Conservation (phyloP, 2,113 vertebrate species). For the Aythya baeri region DNA sequence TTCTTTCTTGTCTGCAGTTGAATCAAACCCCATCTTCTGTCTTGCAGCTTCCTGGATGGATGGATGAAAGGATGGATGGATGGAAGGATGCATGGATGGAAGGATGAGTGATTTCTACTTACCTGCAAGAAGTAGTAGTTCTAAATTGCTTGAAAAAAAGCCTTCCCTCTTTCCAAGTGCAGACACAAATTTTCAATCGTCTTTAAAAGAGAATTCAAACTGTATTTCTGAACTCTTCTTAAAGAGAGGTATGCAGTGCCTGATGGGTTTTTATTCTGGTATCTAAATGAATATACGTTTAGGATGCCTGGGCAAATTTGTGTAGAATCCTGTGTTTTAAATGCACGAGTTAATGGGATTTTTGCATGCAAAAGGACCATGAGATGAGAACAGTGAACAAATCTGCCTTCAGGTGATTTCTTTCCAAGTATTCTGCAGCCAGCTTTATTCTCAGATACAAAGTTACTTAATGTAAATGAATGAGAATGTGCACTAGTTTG, state of each 20-base stretch:
- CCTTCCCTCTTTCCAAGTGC: background rate
- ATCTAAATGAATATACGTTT: background rate
- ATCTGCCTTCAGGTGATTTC: slow-evolving; percentile 10
- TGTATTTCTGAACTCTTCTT: background rate
- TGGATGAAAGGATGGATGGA: background rate
- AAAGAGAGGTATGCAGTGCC: background rate
- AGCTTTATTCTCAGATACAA: background rate
- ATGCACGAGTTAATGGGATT: background rate
- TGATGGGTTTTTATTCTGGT: background rate
- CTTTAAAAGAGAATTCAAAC: background rate
- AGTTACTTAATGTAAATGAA: slow-evolving; percentile 19
- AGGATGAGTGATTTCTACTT: background rate
- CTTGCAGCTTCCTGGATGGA: slow-evolving; percentile 7
- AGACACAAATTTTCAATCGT: background rate
- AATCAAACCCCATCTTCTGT: background rate
- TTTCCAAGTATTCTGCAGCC: background rate
- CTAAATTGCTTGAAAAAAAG: background rate
- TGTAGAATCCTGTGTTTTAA: background rate
- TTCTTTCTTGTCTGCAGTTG: background rate
- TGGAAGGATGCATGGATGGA: background rate
- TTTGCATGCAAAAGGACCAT: background rate
- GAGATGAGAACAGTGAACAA: background rate
- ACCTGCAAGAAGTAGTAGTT: background rate
- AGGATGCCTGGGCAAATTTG: background rate
- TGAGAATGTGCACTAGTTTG: background rate